phyloP scores from a whole-genome alignment of 2,797 vertebrate species.

The Lepilemur ruficaudatus region DNA sequence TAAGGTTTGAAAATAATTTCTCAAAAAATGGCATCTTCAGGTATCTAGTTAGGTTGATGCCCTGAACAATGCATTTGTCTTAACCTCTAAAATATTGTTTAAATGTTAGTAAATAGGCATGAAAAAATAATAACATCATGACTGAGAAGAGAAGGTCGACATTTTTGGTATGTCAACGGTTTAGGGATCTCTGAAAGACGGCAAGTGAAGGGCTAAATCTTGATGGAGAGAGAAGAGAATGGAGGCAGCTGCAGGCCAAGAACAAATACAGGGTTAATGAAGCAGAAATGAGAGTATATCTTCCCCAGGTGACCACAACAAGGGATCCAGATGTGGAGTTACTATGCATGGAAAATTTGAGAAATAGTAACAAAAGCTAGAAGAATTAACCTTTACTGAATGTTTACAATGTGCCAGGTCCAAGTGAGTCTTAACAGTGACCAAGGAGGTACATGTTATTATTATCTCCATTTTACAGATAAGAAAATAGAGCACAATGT shows the following conservation, averaged over 20 bases:
- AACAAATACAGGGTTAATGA: background rate
- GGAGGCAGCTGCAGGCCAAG: background rate
- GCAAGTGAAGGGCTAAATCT: background rate
- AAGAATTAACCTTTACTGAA: background rate
- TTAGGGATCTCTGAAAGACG: background rate
- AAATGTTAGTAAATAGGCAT: background rate
- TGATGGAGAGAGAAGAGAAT: background rate
- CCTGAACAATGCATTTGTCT: background rate
- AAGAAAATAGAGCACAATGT: background rate
- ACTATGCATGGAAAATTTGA: background rate
- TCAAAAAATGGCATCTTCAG: background rate
- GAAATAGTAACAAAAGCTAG: background rate
- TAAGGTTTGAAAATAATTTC: background rate
- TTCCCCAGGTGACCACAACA: accelerated
- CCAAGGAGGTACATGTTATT: background rate
- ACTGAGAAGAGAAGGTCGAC: background rate
- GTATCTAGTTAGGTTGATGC: background rate
- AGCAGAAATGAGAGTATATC: background rate
- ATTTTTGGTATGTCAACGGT: background rate
- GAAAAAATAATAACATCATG: background rate
- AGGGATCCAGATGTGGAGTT: too few species aligned
- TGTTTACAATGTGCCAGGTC: background rate
- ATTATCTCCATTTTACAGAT: background rate
- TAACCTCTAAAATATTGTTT: background rate
- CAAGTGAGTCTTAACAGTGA: background rate